Percentiles rank a stretch among this genome's conserved stretches.
These are phyloP conservation scores for Cebus imitator DNA, from an alignment of 2,113 vertebrate genomes.

Conservation along the genomic window DNA sequence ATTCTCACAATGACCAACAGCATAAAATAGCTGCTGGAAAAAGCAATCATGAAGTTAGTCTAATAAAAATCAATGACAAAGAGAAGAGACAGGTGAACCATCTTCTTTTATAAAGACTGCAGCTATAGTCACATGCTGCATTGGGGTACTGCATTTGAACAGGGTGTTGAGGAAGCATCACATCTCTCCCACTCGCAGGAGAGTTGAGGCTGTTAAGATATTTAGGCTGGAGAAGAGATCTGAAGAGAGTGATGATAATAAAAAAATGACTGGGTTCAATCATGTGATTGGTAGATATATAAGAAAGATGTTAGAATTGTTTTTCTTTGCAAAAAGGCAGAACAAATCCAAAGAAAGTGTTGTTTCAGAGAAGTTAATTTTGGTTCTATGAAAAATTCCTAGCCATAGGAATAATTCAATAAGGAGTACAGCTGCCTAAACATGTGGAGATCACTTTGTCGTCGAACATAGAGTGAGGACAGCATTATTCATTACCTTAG, in stretches of 20 bases:
- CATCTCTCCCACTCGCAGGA: neutral
- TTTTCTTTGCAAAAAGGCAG: neutral
- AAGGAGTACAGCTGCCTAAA: neutral
- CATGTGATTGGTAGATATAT: neutral
- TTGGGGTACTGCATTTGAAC: neutral
- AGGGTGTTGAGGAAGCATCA: neutral
- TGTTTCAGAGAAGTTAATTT: neutral
- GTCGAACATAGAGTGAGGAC: neutral
- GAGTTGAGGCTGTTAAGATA: neutral
- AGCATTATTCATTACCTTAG: neutral
- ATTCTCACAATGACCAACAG: neutral
- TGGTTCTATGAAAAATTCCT: neutral
- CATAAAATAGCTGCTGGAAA: neutral
- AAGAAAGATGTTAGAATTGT: neutral
- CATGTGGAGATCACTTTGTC: neutral
- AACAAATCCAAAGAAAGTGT: neutral
- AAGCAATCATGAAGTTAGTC: neutral
- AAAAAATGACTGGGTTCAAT: neutral
- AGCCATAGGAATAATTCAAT: neutral
- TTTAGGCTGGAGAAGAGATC: neutral
- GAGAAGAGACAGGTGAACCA: neutral
- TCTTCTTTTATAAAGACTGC: neutral
- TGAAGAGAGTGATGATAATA: neutral
- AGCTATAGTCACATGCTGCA: too few relatives aligned
- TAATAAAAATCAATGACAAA: conserved; percentile 27